Evolutionary conservation across 2,797 vertebrate genomes (phyloP), one percentile per base, ranked within the genome.

Genomic region (Myripristis jacobus): DNA sequence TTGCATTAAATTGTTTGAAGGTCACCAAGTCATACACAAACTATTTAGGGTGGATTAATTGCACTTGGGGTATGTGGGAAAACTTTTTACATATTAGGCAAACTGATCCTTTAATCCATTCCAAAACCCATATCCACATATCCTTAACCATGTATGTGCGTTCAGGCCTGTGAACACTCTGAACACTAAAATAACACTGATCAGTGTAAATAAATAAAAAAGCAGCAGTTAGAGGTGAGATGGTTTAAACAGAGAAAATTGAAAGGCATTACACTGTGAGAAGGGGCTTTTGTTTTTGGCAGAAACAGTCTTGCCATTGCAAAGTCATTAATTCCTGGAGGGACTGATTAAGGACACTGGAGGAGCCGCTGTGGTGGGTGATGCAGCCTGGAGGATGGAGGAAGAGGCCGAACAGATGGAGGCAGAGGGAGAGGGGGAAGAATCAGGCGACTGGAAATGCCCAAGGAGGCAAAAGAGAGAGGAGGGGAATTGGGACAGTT

Each of bases 291-390:
- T 19, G 2, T 19, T 47, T 47, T 47, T n/a, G 18, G 3, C 15
- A 6, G n/a, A 44, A 44, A 44, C 52, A 58, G 12, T 73, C 16
- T 16, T 52, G 22, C 71, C 51, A 56, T 74, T 62, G 6, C 34
- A 44, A 75, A 75, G 68, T 78, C 16, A 63, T 73, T 80, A 54
- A 56, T 58, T 77, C 67, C 68, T 65, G 41, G 57, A 46, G 57
- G 57, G 57, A 10, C 38, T 60, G 57, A 60, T 60, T 27, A 60
- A n/a, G 41, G 69, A 10, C 3, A 82, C 64, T 24, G 9, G 53
- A 59, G 38, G 25, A 44, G 64, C 73, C 57, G 24, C 47, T 22
- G 46, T 13, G 24, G 53, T 75, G 73, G 70, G 60, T 10, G 43
- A 74, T 53, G 52, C 63, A 51, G 66, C 68, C 67, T 34, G 66